A percentile compares a stretch with the other conserved stretches of the same genome.
phyloP scores from a whole-genome alignment of 1,140 invertebrate genomes.

The Agrypnia vestita region DNA sequence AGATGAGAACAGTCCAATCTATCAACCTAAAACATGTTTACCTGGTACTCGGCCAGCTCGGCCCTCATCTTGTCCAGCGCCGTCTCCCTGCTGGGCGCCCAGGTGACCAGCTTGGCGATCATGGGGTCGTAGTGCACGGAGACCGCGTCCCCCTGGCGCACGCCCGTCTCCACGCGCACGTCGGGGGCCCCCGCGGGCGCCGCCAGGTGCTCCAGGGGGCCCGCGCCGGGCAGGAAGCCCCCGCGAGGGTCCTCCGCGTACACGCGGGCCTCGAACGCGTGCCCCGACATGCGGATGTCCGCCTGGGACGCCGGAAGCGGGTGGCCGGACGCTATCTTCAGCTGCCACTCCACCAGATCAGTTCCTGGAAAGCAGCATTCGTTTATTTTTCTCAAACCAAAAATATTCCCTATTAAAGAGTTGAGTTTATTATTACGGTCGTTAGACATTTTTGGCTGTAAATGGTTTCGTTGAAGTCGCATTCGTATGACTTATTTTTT shows the following conservation, averaged over 20 bases:
- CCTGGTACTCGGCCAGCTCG: slow-evolving; percentile 89
- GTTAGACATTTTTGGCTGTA: no score
- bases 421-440: no score
- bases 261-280: slow-evolving; percentile 94
- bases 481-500: no score
- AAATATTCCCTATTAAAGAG: no score
- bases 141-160: slow-evolving; percentile 88
- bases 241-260: slow-evolving; percentile 92
- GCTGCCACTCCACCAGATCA: slow-evolving; percentile 98
- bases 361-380: slow-evolving; percentile 70
- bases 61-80: slow-evolving; percentile 87
- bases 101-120: slow-evolving; percentile 99
- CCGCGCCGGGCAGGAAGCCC: slow-evolving; percentile 92
- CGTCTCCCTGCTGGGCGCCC: slow-evolving; percentile 88
- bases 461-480: no score
- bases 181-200: slow-evolving; percentile 77
- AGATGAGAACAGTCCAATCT: no score
- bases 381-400: no score
- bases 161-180: slow-evolving; percentile 87
- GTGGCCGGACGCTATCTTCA: slow-evolving; percentile 90
- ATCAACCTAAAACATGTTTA: slow-evolving; percentile 63
- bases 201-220: slow-evolving; percentile 82
- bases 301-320: slow-evolving; percentile 86
- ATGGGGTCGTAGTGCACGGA: slow-evolving; percentile 99
- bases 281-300: slow-evolving; percentile 84